A percentile compares a stretch with the other conserved stretches of the same genome.
These are phyloP conservation scores for Diadophis punctatus DNA, from an alignment of 2,113 vertebrate species.

Conservation along the genomic window DNA sequence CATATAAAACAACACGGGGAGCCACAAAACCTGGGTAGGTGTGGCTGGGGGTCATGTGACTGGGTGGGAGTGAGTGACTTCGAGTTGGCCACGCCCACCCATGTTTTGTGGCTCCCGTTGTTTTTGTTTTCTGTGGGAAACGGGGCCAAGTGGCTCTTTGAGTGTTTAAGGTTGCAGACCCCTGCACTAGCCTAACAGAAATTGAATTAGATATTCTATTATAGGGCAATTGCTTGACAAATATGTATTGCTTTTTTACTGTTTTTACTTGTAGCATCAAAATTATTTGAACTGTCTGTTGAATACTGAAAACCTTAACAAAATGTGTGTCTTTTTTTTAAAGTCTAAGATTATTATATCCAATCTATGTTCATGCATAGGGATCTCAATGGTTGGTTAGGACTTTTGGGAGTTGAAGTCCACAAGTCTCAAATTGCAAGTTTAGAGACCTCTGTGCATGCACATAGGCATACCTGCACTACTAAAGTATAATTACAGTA, in stretches of 20 bases:
- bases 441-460: neutral
- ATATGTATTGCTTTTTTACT: neutral
- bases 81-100: too few species aligned
- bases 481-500: neutral
- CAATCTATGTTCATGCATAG: neutral
- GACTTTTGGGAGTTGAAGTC: neutral
- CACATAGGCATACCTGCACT: neutral
- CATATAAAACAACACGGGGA: too few species aligned
- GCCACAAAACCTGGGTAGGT: too few species aligned
- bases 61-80: too few species aligned
- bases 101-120: too few species aligned
- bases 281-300: neutral
- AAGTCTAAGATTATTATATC: neutral
- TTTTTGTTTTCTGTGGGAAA: too few species aligned
- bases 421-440: neutral
- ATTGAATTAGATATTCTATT: neutral
- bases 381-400: neutral
- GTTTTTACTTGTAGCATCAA: neutral
- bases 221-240: neutral
- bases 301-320: neutral
- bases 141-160: too few species aligned
- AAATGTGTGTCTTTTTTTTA: neutral
- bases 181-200: neutral
- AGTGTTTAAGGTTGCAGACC: too few species aligned
- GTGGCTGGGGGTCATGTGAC: too few species aligned